Conservation (phyloP, 2,888 invertebrate genomes). For the Drosophila anomelani region DNA sequence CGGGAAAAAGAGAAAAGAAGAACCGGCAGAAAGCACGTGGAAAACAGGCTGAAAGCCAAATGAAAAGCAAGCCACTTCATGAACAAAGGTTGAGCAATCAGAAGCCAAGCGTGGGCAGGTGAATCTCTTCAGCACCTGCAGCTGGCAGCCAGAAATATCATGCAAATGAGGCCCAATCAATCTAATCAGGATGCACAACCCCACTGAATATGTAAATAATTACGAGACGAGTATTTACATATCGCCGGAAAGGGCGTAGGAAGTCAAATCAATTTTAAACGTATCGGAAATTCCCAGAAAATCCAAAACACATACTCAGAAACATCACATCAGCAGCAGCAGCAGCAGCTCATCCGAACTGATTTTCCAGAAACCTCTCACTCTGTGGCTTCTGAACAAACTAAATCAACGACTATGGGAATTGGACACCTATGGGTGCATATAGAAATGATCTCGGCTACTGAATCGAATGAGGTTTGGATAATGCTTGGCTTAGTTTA, state of each 20-base stretch:
- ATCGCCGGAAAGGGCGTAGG: constrained; percentile 20
- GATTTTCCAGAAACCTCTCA: background rate
- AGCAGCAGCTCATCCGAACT: background rate
- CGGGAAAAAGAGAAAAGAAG: constrained; percentile 14
- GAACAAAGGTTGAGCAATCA: constrained; percentile 54
- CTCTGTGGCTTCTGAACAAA: constrained; percentile 6
- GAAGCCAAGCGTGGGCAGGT: constrained; percentile 19
- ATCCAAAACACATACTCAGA: background rate
- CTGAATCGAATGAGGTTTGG: background rate
- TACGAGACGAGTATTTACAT: constrained; percentile 32
- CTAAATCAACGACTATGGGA: constrained; percentile 11
- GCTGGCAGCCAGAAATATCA: constrained; percentile 32
- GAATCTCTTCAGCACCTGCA: constrained; percentile 23
- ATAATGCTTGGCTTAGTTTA: background rate
- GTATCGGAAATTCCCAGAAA: constrained; percentile 23
- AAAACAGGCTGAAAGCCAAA: constrained; percentile 40
- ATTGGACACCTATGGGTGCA: background rate
- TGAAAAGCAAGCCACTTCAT: constrained; percentile 50
- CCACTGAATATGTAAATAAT: constrained; percentile 42
- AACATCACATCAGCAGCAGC: background rate
- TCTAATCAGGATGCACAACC: constrained; percentile 40
- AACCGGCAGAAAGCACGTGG: constrained; percentile 17
- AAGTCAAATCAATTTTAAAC: constrained; percentile 29
- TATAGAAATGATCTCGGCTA: background rate
- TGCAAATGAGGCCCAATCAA: constrained; percentile 46